A percentile compares a stretch with the other conserved stretches of the same genome.
Conservation (phyloP, 2,113 vertebrate genomes). For the Pollimyrus isidori region DNA sequence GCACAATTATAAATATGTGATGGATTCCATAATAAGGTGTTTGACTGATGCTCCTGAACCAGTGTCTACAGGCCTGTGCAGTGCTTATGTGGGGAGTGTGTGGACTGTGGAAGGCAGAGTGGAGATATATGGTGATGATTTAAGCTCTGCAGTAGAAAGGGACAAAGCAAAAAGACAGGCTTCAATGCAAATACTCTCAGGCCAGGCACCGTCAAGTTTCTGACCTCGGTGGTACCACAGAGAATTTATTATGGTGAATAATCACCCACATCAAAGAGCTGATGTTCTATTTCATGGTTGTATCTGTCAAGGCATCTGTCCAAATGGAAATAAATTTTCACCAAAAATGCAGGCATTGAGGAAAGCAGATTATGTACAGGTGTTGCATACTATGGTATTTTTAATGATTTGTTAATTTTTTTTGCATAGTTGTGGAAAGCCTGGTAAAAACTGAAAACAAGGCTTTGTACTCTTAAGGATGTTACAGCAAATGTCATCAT, state of each 20-base stretch:
- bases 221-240: neutral
- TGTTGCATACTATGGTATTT: neutral
- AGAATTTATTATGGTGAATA: neutral
- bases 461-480: neutral
- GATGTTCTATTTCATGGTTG: neutral
- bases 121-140: neutral
- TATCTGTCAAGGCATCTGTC: neutral
- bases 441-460: neutral
- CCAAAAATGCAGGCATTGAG: neutral
- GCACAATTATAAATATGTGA: neutral
- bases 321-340: neutral
- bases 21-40: neutral
- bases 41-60: neutral
- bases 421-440: neutral
- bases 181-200: neutral
- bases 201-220: neutral
- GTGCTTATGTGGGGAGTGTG: neutral
- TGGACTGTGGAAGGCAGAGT: slow-evolving; percentile 1
- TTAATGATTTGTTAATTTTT: neutral
- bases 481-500: neutral
- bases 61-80: neutral
- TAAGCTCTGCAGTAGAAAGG: neutral
- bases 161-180: neutral
- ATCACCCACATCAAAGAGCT: neutral
- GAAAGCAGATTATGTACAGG: neutral